Percentiles rank a stretch among this genome's conserved stretches.
phyloP scores from a whole-genome alignment of 1,140 invertebrate species.

The Nephila pilipes region DNA sequence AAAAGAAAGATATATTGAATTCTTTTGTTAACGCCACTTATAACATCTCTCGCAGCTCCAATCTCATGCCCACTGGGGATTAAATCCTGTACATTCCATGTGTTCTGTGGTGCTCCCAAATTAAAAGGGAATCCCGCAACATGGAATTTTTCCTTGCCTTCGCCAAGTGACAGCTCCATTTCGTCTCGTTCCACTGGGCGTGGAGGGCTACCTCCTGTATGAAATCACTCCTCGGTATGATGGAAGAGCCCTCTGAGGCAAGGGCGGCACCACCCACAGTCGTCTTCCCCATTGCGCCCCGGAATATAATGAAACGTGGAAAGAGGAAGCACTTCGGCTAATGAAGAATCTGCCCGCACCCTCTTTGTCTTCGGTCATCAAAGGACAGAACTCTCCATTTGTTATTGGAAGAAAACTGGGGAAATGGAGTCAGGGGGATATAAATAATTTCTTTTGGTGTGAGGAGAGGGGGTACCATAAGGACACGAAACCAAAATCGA shows the following conservation, averaged over 20 bases:
- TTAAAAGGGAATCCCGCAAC: constrained; percentile 19
- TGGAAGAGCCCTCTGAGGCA: constrained; percentile 5
- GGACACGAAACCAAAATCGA: constrained; percentile 29
- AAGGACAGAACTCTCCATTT: constrained; percentile 27
- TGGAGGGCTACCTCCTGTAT: background rate
- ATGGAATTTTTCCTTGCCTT: background rate
- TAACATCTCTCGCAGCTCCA: background rate
- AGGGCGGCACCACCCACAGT: constrained; percentile 31
- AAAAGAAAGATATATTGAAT: background rate
- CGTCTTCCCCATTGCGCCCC: background rate
- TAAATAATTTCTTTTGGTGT: background rate
- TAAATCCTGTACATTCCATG: background rate
- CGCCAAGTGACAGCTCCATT: constrained; percentile 13
- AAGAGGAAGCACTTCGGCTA: constrained; percentile 35
- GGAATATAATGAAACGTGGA: constrained; percentile 28
- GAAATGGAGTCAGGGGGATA: constrained; percentile 10
- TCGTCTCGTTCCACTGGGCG: constrained; percentile 1
- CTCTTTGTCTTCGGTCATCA: constrained; percentile 37
- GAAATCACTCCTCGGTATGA: constrained; percentile 19
- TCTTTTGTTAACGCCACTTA: background rate
- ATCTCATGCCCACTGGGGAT: background rate
- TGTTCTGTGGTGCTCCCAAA: background rate
- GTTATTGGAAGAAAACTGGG: constrained; percentile 35
- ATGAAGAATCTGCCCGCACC: constrained; percentile 29
- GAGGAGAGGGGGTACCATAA: background rate